Evolutionary conservation across 1,140 invertebrate species (phyloP), one percentile per base, ranked within the genome.

Genomic region (Heliconius eleuchia): DNA sequence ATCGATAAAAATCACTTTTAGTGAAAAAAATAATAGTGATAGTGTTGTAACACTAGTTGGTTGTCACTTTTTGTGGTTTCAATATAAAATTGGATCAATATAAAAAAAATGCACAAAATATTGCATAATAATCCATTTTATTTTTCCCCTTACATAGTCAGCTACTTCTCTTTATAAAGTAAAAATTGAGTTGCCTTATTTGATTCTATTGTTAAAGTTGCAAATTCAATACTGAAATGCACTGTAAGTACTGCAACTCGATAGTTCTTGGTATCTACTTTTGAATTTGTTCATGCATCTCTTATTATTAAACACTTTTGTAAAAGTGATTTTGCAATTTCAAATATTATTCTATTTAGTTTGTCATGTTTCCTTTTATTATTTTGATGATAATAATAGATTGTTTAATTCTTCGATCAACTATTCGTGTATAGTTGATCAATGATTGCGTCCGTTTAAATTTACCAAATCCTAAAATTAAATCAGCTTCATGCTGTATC

Each of bases 151-250:
- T 30, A 16, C 27, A 30, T 16, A 66, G 34, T 6, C 34, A 37
- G 60, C 27, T 66, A 16, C 60, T 66, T 66, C 27, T 66, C 60
- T 30, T 30, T 66, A 66, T 27, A 66, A 66, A 66, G 60, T 66
- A 66, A 66, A 30, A 66, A 66, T 66, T 66, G 60, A 66, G 60
- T 66, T 66, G 60, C 60, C 60, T 66, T 66, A 66, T 66, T 66
- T 66, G 60, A 66, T 66, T 66, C 60, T 66, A 66, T 66, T 66
- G 60, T 66, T 66, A 66, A 66, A 66, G 60, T 30, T 66, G 60
- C 27, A 66, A 66, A 66, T 66, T 66, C 60, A 66, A 66, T 66
- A 66, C 60, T 66, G 60, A 66, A 66, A 66, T 66, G 27, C 60
- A 66, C 13, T 66, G 60, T 23, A 16, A 30, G 19, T 66, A 30